phyloP scores from a whole-genome alignment of 2,888 invertebrate species.

The Rotaria magnacalcarata region DNA sequence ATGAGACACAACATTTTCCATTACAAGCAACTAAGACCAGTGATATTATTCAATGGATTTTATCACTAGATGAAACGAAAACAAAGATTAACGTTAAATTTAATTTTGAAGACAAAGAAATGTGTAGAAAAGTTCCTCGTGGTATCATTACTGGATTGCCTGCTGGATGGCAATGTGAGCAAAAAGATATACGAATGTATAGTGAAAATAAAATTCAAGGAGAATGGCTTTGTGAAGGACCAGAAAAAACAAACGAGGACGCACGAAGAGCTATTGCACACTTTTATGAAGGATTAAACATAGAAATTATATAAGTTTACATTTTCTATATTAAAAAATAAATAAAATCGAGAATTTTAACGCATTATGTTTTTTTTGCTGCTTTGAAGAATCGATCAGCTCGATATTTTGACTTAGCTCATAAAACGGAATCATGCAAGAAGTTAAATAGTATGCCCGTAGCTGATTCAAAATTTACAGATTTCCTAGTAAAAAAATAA shows the following conservation, averaged over 20 bases:
- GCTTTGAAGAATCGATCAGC: not conserved
- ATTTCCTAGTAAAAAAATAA: not conserved
- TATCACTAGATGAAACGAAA: not conserved
- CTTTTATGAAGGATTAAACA: constrained; percentile 6
- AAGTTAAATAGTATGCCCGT: not conserved
- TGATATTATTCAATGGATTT: not conserved
- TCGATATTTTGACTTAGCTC: constrained; percentile 5
- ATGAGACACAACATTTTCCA: not conserved
- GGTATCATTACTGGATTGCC: not conserved
- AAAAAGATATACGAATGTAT: not conserved
- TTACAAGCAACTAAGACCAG: not conserved
- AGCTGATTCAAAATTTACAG: not conserved
- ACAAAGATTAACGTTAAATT: not conserved
- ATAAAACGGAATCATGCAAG: not conserved
- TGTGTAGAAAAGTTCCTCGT: not conserved
- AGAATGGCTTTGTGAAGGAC: not conserved
- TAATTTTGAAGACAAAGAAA: not conserved
- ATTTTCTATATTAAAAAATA: not conserved
- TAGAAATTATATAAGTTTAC: not conserved
- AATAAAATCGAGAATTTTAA: not conserved
- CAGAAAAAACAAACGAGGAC: not conserved
- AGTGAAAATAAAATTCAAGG: not conserved
- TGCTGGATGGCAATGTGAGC: constrained; percentile 1
- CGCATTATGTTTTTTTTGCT: not conserved
- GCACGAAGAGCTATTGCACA: constrained; percentile 5